Evolutionary conservation across 2,113 vertebrate genomes (phyloP).

Genomic region (Psephotus haematonotus): DNA sequence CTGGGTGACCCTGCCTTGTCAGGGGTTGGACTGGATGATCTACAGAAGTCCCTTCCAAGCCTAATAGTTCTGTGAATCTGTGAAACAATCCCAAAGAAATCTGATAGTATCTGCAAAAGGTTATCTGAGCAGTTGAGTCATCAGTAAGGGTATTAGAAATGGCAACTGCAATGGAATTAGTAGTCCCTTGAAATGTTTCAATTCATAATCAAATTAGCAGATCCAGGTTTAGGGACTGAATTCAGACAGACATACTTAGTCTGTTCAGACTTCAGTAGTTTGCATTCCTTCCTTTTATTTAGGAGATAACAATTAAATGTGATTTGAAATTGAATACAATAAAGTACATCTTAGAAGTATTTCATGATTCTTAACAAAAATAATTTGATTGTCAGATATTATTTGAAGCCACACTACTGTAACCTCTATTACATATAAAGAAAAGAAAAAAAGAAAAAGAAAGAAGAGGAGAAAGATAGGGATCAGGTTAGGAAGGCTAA

Average conservation of each 20-base stretch:
- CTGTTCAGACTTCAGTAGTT: background rate
- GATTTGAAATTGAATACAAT: constrained; percentile 51
- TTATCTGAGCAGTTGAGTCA: background rate
- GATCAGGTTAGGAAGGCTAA: no score
- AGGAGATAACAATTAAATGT: constrained; percentile 59
- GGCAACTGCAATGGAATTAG: background rate
- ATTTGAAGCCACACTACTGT: constrained; percentile 15
- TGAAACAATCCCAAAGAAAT: background rate
- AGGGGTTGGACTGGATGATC: background rate
- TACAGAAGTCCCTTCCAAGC: background rate
- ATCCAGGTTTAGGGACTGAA: constrained; percentile 6
- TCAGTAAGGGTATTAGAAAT: background rate
- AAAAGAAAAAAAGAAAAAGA: background rate
- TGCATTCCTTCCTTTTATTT: constrained; percentile 41
- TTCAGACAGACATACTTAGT: background rate
- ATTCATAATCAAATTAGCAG: constrained; percentile 58
- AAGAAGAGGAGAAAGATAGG: background rate
- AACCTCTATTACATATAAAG: constrained; percentile 13
- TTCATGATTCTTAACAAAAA: constrained; percentile 50
- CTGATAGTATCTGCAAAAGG: background rate
- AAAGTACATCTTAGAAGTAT: constrained; percentile 30
- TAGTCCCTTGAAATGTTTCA: constrained; percentile 28
- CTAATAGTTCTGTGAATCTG: background rate
- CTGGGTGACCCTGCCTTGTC: background rate
- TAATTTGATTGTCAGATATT: constrained; percentile 59